These are phyloP conservation scores for Malachius bipustulatus DNA, from an alignment of 2,888 invertebrate genomes.

Conservation along the genomic window DNA sequence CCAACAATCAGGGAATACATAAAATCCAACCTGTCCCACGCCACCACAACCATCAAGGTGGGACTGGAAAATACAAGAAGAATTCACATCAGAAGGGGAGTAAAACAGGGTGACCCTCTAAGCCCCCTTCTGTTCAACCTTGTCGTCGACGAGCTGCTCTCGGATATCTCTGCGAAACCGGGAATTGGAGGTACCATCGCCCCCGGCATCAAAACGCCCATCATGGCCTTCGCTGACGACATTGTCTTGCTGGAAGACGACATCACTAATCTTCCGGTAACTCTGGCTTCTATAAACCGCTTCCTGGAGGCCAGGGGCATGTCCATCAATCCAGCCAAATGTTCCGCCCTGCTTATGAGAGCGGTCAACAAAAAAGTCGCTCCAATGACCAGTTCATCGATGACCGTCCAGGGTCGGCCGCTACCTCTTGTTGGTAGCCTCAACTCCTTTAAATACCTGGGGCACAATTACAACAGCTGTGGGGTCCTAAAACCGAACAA, in stretches of 20 bases:
- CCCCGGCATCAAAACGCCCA: background rate
- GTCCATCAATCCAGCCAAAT: background rate
- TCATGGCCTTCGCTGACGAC: slow-evolving; percentile 4
- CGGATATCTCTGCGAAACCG: no score
- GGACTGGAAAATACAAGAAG: no score
- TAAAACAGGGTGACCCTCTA: no score
- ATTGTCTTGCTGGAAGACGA: background rate
- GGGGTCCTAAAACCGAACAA: background rate
- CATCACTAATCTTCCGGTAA: background rate
- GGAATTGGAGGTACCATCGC: background rate
- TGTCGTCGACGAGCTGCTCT: no score
- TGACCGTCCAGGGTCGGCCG: background rate
- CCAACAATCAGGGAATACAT: background rate
- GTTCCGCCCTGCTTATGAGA: background rate
- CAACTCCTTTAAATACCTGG: slow-evolving; percentile 5
- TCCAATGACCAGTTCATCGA: background rate
- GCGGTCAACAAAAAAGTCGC: background rate
- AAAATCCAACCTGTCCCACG: background rate
- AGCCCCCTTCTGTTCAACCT: background rate
- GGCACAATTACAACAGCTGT: background rate
- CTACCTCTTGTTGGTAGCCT: background rate
- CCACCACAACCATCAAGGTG: background rate
- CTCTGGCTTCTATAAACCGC: background rate
- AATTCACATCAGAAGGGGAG: no score
- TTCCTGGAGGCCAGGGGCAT: background rate